Evolutionary conservation across 2,797 vertebrate species (phyloP), one percentile per base, ranked within the genome.

Genomic region (Peromyscus nudipes): DNA sequence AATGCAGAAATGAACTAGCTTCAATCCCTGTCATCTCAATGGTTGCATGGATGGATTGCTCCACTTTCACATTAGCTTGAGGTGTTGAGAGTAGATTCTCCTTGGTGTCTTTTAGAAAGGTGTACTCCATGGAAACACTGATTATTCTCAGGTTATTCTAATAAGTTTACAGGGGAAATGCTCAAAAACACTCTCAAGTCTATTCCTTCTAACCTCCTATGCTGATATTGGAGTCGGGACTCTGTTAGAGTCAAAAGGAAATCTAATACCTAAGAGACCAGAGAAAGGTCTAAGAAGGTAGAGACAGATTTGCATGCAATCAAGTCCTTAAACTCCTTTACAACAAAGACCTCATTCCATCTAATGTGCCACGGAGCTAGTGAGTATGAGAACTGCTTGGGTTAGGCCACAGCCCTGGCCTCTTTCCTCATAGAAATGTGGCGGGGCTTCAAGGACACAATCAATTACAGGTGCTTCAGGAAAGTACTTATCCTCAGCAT

Each of bases 251-350:
- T 92, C 43, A n/a, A 88, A 67, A 19, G 31, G 9, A 81, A 91
- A 71, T 6, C 25, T 91, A 81, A 14, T 27, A 64, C 87, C 57
- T 62, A 71, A 92, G 57, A 67, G 1, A 25, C 4, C 23, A 67
- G 31, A 71, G 8, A 96, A 95, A 27, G 23, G 4, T 55, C 25
- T 73, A n/a, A 52, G 90, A 91, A 80, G 40, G 67, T 62, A 73
- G 43, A 92, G 92, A 71, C n/a, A 83, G 34, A 88, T 3, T 6
- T 81, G 34, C 84, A 84, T 19, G 60, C 37, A 84, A 84, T 57
- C 21, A 55, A 76, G 25, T 92, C 31, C 64, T 94, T 95, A 94
- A 73, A 76, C 8, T 31, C 85, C 90, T 88, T 89, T 16, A 82
- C 52, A 65, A 40, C 27, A 27, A 95, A 69, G n/a, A 79, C 10